These are phyloP conservation scores for Bothrops jararaca DNA, from an alignment of 2,113 vertebrate species.

Conservation along the genomic window DNA sequence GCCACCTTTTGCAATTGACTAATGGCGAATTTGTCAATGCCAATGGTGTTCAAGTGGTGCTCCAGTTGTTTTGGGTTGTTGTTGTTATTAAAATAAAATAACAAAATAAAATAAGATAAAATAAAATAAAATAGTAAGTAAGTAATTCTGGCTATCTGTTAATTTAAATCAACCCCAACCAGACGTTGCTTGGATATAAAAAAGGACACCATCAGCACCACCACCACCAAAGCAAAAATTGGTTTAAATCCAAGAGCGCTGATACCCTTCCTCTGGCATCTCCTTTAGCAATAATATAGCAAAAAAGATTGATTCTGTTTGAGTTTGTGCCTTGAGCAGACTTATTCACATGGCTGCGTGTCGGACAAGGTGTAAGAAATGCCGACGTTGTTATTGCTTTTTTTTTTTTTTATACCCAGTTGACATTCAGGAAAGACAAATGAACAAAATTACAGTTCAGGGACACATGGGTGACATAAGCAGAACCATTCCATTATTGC, in stretches of 20 bases:
- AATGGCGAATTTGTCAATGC: too few relatives aligned
- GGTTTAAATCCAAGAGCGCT: neutral
- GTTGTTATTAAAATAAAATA: too few relatives aligned
- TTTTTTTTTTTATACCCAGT: neutral
- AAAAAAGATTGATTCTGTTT: too few relatives aligned
- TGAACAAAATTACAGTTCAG: neutral
- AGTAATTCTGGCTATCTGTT: too few relatives aligned
- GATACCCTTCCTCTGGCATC: neutral
- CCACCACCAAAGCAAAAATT: neutral
- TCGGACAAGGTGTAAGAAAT: neutral
- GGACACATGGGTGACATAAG: neutral
- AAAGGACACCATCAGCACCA: neutral
- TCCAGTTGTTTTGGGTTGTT: too few relatives aligned
- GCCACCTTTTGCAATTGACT: too few relatives aligned
- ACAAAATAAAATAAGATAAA: too few relatives aligned
- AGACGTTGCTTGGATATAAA: neutral
- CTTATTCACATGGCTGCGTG: neutral
- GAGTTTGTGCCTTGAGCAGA: neutral
- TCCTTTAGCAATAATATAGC: neutral
- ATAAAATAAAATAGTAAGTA: too few relatives aligned
- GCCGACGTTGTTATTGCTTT: too few relatives aligned
- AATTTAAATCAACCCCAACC: neutral
- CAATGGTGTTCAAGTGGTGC: too few relatives aligned
- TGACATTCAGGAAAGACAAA: neutral
- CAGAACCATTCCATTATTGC: slow-evolving; percentile 1